Percentiles rank a stretch among this genome's conserved stretches.
These are phyloP conservation scores for Phrynocephalus versicolor DNA, from an alignment of 2,113 vertebrate species.

Conservation along the genomic window DNA sequence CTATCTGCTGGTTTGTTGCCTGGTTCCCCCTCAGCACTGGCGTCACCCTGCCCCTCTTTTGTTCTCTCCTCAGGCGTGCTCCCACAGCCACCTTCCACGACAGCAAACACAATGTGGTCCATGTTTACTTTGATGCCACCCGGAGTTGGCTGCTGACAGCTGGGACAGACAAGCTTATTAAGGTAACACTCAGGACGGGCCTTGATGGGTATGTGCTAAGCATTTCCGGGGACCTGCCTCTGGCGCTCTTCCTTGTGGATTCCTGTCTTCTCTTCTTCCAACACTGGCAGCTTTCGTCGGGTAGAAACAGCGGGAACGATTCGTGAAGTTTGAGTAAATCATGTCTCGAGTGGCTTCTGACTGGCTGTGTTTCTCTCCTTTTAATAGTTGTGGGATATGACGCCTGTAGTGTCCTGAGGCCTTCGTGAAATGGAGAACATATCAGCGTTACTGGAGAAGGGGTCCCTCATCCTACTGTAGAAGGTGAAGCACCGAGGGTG, in stretches of 20 bases:
- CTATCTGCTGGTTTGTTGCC: neutral
- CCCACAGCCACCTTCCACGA: constrained; percentile 97
- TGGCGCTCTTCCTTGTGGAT: neutral
- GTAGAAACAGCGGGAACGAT: too few species aligned
- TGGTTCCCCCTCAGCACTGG: too few species aligned
- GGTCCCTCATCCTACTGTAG: constrained; percentile 53
- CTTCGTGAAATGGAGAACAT: constrained; percentile 34
- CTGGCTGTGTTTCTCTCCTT: constrained; percentile 23
- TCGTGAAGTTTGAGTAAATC: neutral
- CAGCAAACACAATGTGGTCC: constrained; percentile 91
- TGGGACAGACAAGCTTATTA: constrained; percentile 92
- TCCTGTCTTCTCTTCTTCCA: neutral
- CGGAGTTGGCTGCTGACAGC: constrained; percentile 92
- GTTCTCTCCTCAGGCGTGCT: constrained; percentile 79
- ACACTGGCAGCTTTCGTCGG: neutral
- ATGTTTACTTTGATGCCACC: constrained; percentile 94
- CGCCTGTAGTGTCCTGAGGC: constrained; percentile 90
- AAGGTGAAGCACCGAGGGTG: constrained; percentile 48
- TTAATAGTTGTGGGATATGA: constrained; percentile 96
- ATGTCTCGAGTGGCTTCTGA: neutral
- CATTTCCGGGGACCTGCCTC: neutral
- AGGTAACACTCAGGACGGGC: constrained; percentile 74
- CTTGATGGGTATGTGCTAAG: neutral
- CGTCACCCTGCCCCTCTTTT: neutral
- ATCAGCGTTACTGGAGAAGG: constrained; percentile 42